Base-by-base conservation (phyloP, 2,888 invertebrate genomes). In the Nemotelus nigrinus region DNA sequence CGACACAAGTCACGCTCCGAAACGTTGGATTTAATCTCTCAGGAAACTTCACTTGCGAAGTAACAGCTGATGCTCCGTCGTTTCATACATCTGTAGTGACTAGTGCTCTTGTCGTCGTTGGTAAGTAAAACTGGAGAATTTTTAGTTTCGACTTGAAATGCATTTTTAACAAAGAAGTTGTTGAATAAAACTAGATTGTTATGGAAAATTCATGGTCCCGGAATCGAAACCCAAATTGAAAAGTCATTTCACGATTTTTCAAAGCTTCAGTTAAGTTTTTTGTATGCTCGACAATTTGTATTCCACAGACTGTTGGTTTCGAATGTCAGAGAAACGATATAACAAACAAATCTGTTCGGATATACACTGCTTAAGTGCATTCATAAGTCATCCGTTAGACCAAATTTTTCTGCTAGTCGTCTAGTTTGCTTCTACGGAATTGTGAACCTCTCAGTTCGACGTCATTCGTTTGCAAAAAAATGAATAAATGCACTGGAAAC, bases 21-120 rank as follows among this genome's bases (percentile, higher is more conserved):
- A 89, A 91, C 83, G 92, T 93, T 78, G 91, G 91, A 84, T 92
- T 92, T 82, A 90, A 89, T 43, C 88, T 92, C 50, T 91, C 92
- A 2, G 93, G 93, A 39, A 92, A 91, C 87, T 92, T 92, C 87
- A 92, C 91, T 85, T 93, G 93, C 82, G 93, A 93, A 85, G 92
- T 92, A 78, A 91, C 91, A 3, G 91, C 91, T 58, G 92, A 92
- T 83, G 90, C 92, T 2, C 92, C 92, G 5, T 90, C 90, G 44
- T 93, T 92, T 83, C 90, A 91, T 79, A 92, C 92, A 0, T 90
- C 90, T 76, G 89, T 89, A 78, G 91, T 89, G 67, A 90, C 90
- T 80, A 91, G 90, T 81, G 90, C 89, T 80, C 90, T 93, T 89
- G 91, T 91, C 82, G 93, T 93, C 83, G 92, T 93, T 78, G 92